These are phyloP conservation scores for Narcine bancroftii DNA, from an alignment of 2,113 vertebrate species.

Conservation along the genomic window DNA sequence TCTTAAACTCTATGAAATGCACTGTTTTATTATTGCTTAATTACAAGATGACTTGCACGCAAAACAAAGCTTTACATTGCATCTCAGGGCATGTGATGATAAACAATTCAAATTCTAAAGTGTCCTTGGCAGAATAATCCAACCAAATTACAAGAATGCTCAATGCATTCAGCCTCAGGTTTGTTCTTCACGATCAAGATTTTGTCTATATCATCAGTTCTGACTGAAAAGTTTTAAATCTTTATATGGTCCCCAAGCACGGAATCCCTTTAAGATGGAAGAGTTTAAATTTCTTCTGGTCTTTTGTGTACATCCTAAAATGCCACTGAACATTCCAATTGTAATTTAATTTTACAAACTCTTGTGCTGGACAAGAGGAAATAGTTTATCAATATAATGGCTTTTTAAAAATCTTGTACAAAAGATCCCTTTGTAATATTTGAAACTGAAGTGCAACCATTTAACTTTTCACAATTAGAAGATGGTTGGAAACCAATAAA, in stretches of 20 bases:
- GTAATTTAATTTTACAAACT: neutral
- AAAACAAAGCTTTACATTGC: too few species aligned
- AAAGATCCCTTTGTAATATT: neutral
- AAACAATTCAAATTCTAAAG: too few species aligned
- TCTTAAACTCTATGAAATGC: neutral
- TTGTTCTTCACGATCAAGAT: neutral
- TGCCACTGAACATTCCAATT: neutral
- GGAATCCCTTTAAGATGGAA: neutral
- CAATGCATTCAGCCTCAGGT: neutral
- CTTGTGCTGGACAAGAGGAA: neutral
- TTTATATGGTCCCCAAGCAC: too few species aligned
- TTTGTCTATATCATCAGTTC: too few species aligned
- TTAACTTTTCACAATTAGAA: too few species aligned
- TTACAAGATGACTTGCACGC: too few species aligned
- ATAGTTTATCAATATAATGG: neutral
- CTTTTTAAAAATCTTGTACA: neutral
- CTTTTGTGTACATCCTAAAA: neutral
- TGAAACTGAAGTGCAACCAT: too few species aligned
- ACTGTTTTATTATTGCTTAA: too few species aligned
- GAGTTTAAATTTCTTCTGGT: neutral
- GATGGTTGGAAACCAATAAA: too few species aligned
- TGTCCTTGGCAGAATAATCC: neutral
- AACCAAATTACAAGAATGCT: neutral
- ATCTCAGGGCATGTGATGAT: too few species aligned
- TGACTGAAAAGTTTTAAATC: too few species aligned